phyloP scores from a whole-genome alignment of 2,888 invertebrate genomes.

The Trissolcus japonicus region DNA sequence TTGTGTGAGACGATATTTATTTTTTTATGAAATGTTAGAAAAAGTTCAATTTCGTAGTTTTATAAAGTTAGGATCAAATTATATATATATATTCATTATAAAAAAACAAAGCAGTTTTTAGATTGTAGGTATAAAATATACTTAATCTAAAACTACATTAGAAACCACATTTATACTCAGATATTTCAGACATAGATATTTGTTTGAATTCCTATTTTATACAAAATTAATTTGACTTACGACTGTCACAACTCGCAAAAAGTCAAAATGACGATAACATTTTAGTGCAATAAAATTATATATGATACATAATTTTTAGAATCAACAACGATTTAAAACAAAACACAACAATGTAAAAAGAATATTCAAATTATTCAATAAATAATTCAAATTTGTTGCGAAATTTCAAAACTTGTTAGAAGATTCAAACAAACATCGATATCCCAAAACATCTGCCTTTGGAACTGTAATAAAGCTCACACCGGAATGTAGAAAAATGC shows the following conservation, averaged over 20 bases:
- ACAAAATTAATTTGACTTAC: neutral
- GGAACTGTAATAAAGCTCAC: slow-evolving; percentile 53
- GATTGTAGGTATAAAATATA: slow-evolving; percentile 11
- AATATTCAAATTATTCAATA: neutral
- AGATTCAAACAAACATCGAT: slow-evolving; percentile 28
- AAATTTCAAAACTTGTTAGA: slow-evolving; percentile 2
- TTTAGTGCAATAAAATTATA: neutral
- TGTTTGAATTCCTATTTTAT: slow-evolving; percentile 1
- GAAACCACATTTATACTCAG: slow-evolving; percentile 35
- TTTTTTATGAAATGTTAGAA: neutral
- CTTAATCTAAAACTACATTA: slow-evolving; percentile 33
- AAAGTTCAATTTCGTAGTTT: neutral
- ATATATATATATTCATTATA: neutral
- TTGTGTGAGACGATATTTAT: neutral
- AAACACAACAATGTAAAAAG: neutral
- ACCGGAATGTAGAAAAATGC: slow-evolving; percentile 59
- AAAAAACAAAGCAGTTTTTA: neutral
- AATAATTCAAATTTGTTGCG: neutral
- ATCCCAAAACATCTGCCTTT: slow-evolving; percentile 24
- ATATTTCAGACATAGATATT: slow-evolving; percentile 23
- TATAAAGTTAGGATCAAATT: neutral
- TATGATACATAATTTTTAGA: neutral
- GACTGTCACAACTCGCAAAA: neutral
- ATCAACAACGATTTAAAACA: neutral
- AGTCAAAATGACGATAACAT: neutral